A percentile compares a stretch with the other conserved stretches of the same genome.
These are phyloP conservation scores for Acipenser ruthenus DNA, from an alignment of 2,797 vertebrate species.

Conservation along the genomic window DNA sequence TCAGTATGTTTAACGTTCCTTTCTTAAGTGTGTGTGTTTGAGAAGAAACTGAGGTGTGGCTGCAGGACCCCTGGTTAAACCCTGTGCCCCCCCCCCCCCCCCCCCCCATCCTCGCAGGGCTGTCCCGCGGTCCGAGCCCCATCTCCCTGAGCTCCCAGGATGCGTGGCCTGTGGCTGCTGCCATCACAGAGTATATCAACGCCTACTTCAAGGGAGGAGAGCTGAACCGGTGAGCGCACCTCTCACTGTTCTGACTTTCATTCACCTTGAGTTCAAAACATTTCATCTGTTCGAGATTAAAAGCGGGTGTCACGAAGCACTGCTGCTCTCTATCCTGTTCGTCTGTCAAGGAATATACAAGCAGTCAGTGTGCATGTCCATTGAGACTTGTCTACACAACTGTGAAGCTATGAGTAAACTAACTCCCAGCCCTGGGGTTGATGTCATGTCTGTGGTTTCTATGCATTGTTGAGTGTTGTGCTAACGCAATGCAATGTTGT, in stretches of 20 bases:
- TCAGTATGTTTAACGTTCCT: no score
- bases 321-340: no score
- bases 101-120: conserved; percentile 43
- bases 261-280: no score
- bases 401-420: no score
- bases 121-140: conserved; percentile 88
- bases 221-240: conserved; percentile 65
- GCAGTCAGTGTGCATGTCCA: no score
- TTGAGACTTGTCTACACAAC: no score
- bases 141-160: conserved; percentile 85
- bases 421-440: no score
- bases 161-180: conserved; percentile 80
- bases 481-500: neutral
- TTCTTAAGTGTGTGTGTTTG: no score
- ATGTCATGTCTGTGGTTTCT: neutral
- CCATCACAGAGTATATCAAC: conserved; percentile 87
- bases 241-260: neutral
- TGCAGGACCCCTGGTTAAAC: neutral
- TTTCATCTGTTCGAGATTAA: no score
- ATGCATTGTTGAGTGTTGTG: neutral
- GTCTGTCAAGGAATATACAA: no score
- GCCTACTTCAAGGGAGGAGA: conserved; percentile 84
- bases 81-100: neutral
- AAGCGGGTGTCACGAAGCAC: no score
- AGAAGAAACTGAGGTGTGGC: no score